Base-by-base conservation (phyloP, 2,113 vertebrate species). In the Carassius carassius region DNA sequence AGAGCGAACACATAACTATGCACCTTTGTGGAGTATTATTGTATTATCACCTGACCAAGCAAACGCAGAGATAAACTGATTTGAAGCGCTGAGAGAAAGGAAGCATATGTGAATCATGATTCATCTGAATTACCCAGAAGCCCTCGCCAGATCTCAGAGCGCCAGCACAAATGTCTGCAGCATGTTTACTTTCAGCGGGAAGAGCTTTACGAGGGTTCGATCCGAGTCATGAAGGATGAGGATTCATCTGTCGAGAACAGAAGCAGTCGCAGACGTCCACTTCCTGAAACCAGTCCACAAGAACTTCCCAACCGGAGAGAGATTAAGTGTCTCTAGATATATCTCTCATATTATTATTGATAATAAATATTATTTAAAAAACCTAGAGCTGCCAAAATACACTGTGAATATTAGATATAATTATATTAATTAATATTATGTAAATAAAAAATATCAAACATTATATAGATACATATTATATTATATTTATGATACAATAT, bases 101-200 rank as follows among this genome's bases (percentile, higher is more conserved):
- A 90, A 91, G 92, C 75, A 49, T 81, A 85, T 91, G 90, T 78
- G 80, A 73, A 44, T 29, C 56, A 89, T 88, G 85, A 91, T 88
- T 91, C 35, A 56, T 83, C 81, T 51, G 78, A 84, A 90, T 92
- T 89, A 93, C 92, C 89, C 86, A 54, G 51, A 54, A 54, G 14
- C 47, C 47, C 80, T 87, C 63, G 11, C 84, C 89, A 87, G 86
- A 75, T 90, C 91, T 88, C 90, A 89, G 89, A 70, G 65, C 78
- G 92, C 92, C 92, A 94, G 92, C 84, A 92, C 91, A 93, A 93
- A 94, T 88, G 86, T 90, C 89, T 90, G 89, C 88, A 90, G 87
- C 88, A 90, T 92, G 86, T 91, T 92, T 91, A 91, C 87, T 86
- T 84, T 47, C 82, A 84, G 62, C 82, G 10, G 72, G 35, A 37